Base-by-base conservation (phyloP, 2,797 vertebrate species). In the Leontocebus nigricollis region DNA sequence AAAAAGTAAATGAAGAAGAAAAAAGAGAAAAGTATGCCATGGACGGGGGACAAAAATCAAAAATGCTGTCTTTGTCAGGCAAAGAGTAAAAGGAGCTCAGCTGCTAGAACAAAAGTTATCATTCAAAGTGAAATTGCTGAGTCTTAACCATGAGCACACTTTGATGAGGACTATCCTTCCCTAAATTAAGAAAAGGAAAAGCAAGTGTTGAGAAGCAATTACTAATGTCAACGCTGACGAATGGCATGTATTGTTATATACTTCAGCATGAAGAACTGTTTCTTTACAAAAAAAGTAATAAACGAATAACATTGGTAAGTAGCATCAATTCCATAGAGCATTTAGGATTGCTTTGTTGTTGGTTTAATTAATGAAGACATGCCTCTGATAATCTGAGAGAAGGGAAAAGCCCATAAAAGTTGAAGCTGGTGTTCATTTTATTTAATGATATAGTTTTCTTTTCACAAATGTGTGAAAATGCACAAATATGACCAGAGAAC, bases 351-450 rank as follows among this genome's bases (percentile, higher is more conserved):
- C 79, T 92, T 46, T 90, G 4, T n/a, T 92, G 41, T 88, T 94
- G 27, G 50, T 77, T 85, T 96, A 93, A 59, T 81, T 85, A 79
- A 93, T 85, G 73, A 95, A 96, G 96, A 64, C 26, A 90, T 59
- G 50, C 2, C 30, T 94, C 64, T 85, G 44, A 92, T 64, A 88
- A 87, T 97, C 39, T 39, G 44, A 90, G 44, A 93, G 86, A 33
- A 94, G 13, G 13, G 9, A 15, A 90, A 93, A 75, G 24, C 15
- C 57, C 52, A 88, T 89, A 12, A 75, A 96, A 55, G 11, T 77
- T 59, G 33, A 98, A 96, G 9, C 26, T 82, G 30, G 9, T 85
- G 33, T 97, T 96, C 97, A 94, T 94, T 97, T 89, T 97, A 87
- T 80, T 92, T 95, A 76, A 93, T 85, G 24, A 26, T 55, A 70